A percentile compares a stretch with the other conserved stretches of the same genome.
phyloP scores from a whole-genome alignment of 2,888 invertebrate species.

The Patella caerulea region DNA sequence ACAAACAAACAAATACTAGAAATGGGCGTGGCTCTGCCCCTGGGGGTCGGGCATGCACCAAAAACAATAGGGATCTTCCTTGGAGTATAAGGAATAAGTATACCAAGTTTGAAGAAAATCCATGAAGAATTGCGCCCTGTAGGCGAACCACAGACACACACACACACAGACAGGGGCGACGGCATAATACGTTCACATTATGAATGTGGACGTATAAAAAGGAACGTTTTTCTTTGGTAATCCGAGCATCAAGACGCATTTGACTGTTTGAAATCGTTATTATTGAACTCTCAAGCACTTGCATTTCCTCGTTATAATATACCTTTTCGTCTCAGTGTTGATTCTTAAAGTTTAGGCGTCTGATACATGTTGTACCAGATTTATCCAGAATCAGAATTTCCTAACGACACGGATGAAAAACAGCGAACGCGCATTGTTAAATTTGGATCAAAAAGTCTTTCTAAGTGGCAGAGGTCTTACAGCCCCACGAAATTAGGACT shows the following conservation, averaged over 20 bases:
- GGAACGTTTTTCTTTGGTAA: slow-evolving; percentile 21
- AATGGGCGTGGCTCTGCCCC: too few species aligned
- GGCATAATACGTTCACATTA: too few species aligned
- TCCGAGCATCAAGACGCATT: slow-evolving; percentile 17
- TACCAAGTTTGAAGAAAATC: too few species aligned
- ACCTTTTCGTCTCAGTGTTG: slow-evolving; percentile 23
- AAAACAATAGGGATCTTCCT: too few species aligned
- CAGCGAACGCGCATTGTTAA: neutral
- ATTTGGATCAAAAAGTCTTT: slow-evolving; percentile 5
- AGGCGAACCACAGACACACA: too few species aligned
- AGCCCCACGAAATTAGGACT: slow-evolving; percentile 23
- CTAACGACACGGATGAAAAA: too few species aligned
- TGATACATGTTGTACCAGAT: neutral
- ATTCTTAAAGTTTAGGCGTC: neutral
- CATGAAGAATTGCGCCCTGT: too few species aligned
- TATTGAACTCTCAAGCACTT: slow-evolving; percentile 19
- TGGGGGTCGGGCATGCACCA: too few species aligned
- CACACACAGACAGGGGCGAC: too few species aligned
- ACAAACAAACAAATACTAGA: too few species aligned
- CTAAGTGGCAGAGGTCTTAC: slow-evolving; percentile 12
- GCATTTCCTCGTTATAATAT: slow-evolving; percentile 26
- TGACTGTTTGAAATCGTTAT: neutral
- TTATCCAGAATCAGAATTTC: neutral
- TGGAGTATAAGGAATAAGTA: too few species aligned
- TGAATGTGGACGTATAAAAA: too few species aligned